A percentile compares a stretch with the other conserved stretches of the same genome.
Conservation (phyloP, 2,113 vertebrate species). For the Porphyrio hochstetteri region DNA sequence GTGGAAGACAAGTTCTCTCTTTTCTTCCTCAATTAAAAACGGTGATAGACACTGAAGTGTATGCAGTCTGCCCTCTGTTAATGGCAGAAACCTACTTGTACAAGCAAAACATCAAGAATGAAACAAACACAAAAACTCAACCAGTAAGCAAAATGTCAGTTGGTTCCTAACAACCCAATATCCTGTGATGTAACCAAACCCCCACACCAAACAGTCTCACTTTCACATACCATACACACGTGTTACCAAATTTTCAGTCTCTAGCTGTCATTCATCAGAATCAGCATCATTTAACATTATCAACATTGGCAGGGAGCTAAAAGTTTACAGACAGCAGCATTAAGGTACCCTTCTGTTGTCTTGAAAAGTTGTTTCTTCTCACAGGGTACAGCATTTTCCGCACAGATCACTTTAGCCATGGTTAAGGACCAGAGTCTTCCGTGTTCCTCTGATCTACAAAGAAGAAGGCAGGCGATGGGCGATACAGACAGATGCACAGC, state of each 20-base stretch:
- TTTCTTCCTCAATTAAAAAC: constrained; percentile 81
- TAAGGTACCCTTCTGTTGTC: constrained; percentile 82
- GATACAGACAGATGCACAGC: background rate
- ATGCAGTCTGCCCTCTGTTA: constrained; percentile 85
- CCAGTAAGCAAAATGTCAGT: background rate
- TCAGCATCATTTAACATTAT: background rate
- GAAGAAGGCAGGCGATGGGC: background rate
- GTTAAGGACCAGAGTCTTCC: constrained; percentile 92
- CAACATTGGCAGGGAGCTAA: background rate
- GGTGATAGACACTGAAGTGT: constrained; percentile 89
- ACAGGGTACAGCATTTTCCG: constrained; percentile 49
- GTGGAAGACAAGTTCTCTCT: constrained; percentile 82
- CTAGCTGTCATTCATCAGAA: background rate
- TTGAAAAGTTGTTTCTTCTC: constrained; percentile 78
- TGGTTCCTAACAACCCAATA: background rate
- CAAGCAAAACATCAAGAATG: background rate
- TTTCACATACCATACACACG: background rate
- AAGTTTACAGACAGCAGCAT: background rate
- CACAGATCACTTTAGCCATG: constrained; percentile 79
- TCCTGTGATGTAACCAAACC: background rate
- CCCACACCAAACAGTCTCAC: background rate
- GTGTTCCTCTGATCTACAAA: constrained; percentile 81
- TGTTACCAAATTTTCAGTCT: background rate
- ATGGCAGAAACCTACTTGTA: constrained; percentile 83
- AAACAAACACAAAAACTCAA: background rate